These are phyloP conservation scores for Lampris megalopsis DNA, from an alignment of 2,113 vertebrate genomes.

Conservation along the genomic window DNA sequence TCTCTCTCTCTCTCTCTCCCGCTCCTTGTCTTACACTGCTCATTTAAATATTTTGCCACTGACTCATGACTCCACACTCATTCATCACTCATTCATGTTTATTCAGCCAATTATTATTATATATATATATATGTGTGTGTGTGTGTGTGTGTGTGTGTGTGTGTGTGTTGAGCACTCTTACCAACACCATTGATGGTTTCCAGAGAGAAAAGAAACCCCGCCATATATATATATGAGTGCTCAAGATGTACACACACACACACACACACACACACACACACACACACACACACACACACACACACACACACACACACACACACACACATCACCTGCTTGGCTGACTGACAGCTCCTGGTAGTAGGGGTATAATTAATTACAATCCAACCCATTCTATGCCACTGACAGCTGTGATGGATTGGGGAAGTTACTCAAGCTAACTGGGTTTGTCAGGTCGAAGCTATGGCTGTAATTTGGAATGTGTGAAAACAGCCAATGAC, in stretches of 20 bases:
- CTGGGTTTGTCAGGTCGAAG: conserved; percentile 68
- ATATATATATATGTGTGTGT: conserved; percentile 14
- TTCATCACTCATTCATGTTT: conserved; percentile 68
- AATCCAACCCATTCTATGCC: conserved; percentile 59
- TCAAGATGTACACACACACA: too few species aligned
- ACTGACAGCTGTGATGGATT: conserved; percentile 79
- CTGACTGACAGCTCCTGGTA: conserved; percentile 72
- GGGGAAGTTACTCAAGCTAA: conserved; percentile 75
- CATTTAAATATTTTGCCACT: conserved; percentile 56
- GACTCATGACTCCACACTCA: conserved; percentile 55
- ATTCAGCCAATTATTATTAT: conserved; percentile 59
- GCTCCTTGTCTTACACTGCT: conserved; percentile 15
- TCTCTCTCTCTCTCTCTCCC: background rate
- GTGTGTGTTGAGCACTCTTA: too few species aligned
- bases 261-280: too few species aligned
- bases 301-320: too few species aligned
- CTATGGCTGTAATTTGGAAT: conserved; percentile 71
- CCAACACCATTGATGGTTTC: too few species aligned
- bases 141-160: too few species aligned
- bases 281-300: too few species aligned
- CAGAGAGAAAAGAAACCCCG: too few species aligned
- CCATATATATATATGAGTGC: too few species aligned
- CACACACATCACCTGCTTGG: conserved; percentile 46
- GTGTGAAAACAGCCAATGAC: conserved; percentile 62
- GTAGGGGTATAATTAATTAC: conserved; percentile 78